Evolutionary conservation across 2,797 vertebrate genomes (phyloP).

Genomic region (Taenioides sp.): DNA sequence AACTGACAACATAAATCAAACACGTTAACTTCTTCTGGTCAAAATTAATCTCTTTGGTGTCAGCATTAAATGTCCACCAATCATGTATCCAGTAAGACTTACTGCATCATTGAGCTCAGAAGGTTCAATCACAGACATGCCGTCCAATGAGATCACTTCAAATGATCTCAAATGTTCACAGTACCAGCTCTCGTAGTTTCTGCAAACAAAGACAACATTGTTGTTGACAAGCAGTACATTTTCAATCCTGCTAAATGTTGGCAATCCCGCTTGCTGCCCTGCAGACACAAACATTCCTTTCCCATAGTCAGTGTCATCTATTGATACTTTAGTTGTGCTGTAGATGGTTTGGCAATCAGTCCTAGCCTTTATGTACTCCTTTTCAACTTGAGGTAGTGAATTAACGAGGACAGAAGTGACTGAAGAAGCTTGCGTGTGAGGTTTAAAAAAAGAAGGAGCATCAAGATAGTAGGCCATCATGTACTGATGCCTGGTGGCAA

Average conservation of each 20-base stretch:
- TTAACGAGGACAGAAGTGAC: constrained; percentile 11
- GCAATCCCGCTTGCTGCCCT: constrained; percentile 8
- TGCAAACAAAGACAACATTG: constrained; percentile 9
- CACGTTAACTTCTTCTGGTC: too few relatives aligned
- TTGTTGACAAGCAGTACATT: constrained; percentile 9
- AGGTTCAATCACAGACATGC: too few relatives aligned
- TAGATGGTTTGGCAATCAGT: constrained; percentile 28
- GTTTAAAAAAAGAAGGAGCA: constrained; percentile 24
- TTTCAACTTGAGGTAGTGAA: constrained; percentile 11
- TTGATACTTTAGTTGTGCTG: constrained; percentile 18
- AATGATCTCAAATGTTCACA: constrained; percentile 30
- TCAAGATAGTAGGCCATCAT: constrained; percentile 17
- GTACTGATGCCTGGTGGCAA: constrained; percentile 29
- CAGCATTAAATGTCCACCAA: too few relatives aligned
- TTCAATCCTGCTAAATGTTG: constrained; percentile 18
- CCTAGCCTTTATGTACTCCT: constrained; percentile 31
- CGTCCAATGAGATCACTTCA: constrained; percentile 8
- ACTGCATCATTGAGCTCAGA: too few relatives aligned
- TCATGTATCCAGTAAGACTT: too few relatives aligned
- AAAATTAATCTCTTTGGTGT: too few relatives aligned
- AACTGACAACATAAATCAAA: too few relatives aligned
- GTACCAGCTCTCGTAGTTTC: constrained; percentile 29
- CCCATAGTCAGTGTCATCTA: constrained; percentile 22
- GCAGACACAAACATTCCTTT: constrained; percentile 29
- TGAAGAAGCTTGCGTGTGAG: constrained; percentile 13